phyloP scores from a whole-genome alignment of 2,888 invertebrate species.

The Zaprionus obscuricornis region DNA sequence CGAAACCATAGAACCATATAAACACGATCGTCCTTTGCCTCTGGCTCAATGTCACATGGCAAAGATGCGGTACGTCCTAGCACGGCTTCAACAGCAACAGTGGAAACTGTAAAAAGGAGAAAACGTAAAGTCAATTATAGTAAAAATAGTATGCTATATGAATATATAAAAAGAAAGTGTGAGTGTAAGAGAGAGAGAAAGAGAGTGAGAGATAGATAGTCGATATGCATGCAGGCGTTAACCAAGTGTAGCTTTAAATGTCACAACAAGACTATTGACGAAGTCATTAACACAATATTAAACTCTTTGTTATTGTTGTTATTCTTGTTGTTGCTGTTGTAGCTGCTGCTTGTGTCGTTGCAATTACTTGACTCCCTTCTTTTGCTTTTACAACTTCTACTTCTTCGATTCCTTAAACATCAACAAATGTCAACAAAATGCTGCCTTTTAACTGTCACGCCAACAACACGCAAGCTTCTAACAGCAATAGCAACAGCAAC shows the following conservation, averaged over 20 bases:
- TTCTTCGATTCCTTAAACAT: slow-evolving; percentile 67
- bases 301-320: slow-evolving; percentile 40
- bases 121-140: slow-evolving; percentile 44
- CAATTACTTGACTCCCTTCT: slow-evolving; percentile 64
- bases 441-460: slow-evolving; percentile 77
- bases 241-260: slow-evolving; percentile 55
- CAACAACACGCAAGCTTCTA: slow-evolving; percentile 64
- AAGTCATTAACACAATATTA: slow-evolving; percentile 77
- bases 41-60: slow-evolving; percentile 95
- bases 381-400: slow-evolving; percentile 25
- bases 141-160: slow-evolving; percentile 9
- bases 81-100: slow-evolving; percentile 91
- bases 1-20: slow-evolving; percentile 97
- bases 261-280: slow-evolving; percentile 68
- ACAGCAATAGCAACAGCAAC: slow-evolving; percentile 43
- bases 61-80: slow-evolving; percentile 92
- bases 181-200: too few relatives aligned
- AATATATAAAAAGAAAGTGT: too few relatives aligned
- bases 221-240: background rate
- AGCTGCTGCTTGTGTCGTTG: slow-evolving; percentile 41
- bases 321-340: slow-evolving; percentile 28
- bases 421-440: slow-evolving; percentile 75
- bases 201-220: background rate
- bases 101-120: slow-evolving; percentile 85
- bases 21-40: slow-evolving; percentile 91